Base-by-base conservation (phyloP, 2,797 vertebrate genomes). In the Pagetopsis macropterus region DNA sequence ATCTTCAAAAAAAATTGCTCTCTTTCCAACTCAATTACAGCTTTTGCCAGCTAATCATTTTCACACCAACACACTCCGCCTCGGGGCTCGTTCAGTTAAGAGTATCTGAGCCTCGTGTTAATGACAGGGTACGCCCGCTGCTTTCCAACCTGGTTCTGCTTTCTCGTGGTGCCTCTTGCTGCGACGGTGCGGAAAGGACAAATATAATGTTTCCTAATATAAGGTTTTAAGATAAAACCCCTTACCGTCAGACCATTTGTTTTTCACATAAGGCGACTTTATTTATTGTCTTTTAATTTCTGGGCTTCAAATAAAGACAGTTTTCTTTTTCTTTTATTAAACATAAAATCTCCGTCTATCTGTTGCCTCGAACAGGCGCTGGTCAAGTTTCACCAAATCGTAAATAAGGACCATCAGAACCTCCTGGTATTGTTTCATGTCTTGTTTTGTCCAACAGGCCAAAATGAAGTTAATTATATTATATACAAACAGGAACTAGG, bases 11-110 rank as follows among this genome's bases (percentile, higher is more conserved):
- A 21, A 21, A 21, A 21, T 21, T 21, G 61, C 68, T 59, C 73
- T 59, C 54, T 82, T 87, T 88, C 72, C 87, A 88, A 84, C 80
- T 81, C 75, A 85, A 76, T 86, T 81, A 81, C 72, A 79, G 75
- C 64, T 81, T 84, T 75, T 74, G 76, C 65, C 83, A 85, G 68
- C 64, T 77, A 82, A 88, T 89, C 78, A 77, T 83, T 90, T 84
- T 81, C 69, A 79, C 71, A 77, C 64, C 67, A 44, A 65, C 72
- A 68, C 63, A 58, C 79, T 58, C 74, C 33, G 63, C 66, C 83
- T 48, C 65, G 14, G 66, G 78, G 79, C 66, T 43, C 12, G 4
- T 54, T 56, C 43, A 65, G 70, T 68, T 55, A 52, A 10, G 41
- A 43, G 41, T 5, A 52, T 51, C 65, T 52, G 41, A 75, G 41